These are phyloP conservation scores for Fregata magnificens DNA, from an alignment of 2,113 vertebrate genomes.

Conservation along the genomic window DNA sequence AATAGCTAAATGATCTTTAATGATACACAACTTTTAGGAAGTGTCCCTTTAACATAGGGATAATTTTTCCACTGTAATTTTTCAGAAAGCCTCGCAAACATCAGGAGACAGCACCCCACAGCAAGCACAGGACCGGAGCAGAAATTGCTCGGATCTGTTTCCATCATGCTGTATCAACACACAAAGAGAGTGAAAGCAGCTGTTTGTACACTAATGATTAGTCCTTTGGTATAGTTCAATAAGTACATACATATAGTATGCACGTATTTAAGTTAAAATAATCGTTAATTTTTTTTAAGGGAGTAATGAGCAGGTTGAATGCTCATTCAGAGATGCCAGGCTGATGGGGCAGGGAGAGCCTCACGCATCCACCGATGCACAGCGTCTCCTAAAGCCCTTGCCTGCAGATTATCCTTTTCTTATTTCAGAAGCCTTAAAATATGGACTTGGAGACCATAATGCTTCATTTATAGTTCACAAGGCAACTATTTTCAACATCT, in stretches of 20 bases:
- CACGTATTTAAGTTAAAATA: not conserved
- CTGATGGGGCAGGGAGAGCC: not conserved
- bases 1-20: no score
- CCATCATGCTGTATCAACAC: not conserved
- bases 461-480: not conserved
- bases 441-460: not conserved
- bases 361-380: not conserved
- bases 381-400: not conserved
- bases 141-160: not conserved
- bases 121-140: not conserved
- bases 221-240: not conserved
- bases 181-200: not conserved
- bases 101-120: not conserved
- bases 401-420: not conserved
- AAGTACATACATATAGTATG: not conserved
- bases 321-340: not conserved
- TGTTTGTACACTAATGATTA: rapidly evolving
- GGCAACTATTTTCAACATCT: not conserved
- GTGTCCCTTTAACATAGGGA: not conserved
- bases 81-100: not conserved
- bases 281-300: not conserved
- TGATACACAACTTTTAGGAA: no score
- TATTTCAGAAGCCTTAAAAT: not conserved
- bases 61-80: not conserved
- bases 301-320: not conserved